Evolutionary conservation across 2,113 vertebrate species (phyloP).

Genomic region (Sterna hirundo): DNA sequence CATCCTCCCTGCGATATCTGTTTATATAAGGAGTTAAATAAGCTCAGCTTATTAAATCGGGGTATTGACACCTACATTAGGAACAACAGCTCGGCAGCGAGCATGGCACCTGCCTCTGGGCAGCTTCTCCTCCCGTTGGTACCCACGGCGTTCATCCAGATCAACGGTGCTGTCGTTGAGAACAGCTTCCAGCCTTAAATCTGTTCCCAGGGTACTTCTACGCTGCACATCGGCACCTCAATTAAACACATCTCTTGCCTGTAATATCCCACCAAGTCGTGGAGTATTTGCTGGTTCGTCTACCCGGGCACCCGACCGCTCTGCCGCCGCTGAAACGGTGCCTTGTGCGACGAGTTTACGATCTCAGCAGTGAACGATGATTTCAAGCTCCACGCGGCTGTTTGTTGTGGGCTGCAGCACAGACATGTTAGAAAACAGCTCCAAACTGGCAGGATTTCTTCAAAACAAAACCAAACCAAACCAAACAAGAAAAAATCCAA

Average conservation of each 20-base stretch:
- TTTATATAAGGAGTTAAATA: background rate
- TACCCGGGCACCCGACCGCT: background rate
- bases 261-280: background rate
- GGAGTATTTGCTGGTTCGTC: background rate
- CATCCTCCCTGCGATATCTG: background rate
- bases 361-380: background rate
- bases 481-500: background rate
- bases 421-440: background rate
- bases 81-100: background rate
- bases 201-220: background rate
- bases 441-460: background rate
- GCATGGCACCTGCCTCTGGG: background rate
- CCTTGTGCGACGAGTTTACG: background rate
- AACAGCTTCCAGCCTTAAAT: background rate
- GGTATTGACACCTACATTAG: background rate
- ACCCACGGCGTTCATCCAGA: background rate
- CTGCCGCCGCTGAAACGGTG: background rate
- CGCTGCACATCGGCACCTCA: background rate
- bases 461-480: background rate
- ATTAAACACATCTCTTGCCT: background rate
- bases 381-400: background rate
- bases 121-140: background rate
- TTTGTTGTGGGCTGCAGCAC: background rate
- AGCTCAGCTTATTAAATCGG: background rate
- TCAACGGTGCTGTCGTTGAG: background rate